Conservation (phyloP, 2,888 invertebrate species). For the Agriopis aurantiaria region DNA sequence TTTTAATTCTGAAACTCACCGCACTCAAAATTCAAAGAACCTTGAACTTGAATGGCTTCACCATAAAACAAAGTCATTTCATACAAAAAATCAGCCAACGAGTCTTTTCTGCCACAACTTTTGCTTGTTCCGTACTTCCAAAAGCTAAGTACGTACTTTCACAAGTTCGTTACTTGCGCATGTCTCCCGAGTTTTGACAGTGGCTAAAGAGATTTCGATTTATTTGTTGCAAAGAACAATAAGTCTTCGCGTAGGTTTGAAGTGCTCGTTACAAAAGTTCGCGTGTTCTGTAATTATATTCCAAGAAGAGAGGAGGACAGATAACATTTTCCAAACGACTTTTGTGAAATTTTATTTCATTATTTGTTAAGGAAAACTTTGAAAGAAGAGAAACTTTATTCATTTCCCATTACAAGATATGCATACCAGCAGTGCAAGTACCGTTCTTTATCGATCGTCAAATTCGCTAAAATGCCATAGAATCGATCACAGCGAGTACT, state of each 20-base stretch:
- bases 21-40: neutral
- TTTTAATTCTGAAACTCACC: conserved; percentile 5
- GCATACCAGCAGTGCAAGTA: too few species aligned
- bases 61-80: neutral
- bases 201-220: conserved; percentile 24
- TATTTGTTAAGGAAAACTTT: conserved; percentile 14
- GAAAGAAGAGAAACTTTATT: neutral
- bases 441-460: too few species aligned
- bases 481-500: too few species aligned
- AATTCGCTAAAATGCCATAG: too few species aligned
- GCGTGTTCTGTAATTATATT: conserved; percentile 28
- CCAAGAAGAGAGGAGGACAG: conserved; percentile 10
- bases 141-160: neutral
- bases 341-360: conserved; percentile 20
- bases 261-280: conserved; percentile 29
- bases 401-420: conserved; percentile 2
- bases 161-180: conserved; percentile 4
- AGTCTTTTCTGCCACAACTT: neutral
- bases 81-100: neutral
- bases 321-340: conserved; percentile 13
- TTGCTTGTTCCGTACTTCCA: neutral
- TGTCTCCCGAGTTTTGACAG: conserved; percentile 15
- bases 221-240: conserved; percentile 28
- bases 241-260: conserved; percentile 22
- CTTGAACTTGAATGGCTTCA: conserved; percentile 9